Conservation (phyloP, 2,113 vertebrate species). For the Xenus cinereus region DNA sequence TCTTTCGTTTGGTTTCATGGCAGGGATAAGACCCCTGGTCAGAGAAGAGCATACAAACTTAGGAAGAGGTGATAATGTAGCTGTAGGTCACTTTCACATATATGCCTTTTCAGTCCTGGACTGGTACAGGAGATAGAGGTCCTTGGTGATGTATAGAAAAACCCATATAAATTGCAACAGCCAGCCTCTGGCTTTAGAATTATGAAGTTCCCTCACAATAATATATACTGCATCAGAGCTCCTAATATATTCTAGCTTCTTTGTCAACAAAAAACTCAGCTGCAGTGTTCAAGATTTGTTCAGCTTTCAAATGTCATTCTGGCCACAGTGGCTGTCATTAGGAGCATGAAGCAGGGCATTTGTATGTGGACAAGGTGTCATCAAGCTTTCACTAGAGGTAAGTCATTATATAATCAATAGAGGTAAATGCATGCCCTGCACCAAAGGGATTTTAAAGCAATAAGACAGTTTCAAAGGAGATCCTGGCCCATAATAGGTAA, state of each 20-base stretch:
- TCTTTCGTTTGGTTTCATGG: background rate
- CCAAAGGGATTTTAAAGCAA: background rate
- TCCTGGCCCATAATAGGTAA: background rate
- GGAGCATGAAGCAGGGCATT: background rate
- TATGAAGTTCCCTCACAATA: fast-evolving
- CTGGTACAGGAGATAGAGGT: background rate
- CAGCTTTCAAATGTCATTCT: background rate
- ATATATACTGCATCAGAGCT: fast-evolving
- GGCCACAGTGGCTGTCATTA: background rate
- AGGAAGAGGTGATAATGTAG: background rate
- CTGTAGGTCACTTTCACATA: background rate
- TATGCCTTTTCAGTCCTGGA: background rate
- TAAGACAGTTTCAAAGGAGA: background rate
- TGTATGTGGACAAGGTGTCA: fast-evolving
- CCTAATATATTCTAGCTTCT: background rate
- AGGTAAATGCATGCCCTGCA: background rate
- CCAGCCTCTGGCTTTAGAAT: background rate
- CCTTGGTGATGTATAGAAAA: background rate
- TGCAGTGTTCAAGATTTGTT: background rate
- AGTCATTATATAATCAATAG: background rate
- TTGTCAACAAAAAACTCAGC: background rate
- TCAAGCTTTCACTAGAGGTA: fast-evolving
- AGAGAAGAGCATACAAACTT: background rate
- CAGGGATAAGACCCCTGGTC: background rate
- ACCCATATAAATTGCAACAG: background rate